phyloP scores from a whole-genome alignment of 2,113 vertebrate species.

The Nesogale talazaci region DNA sequence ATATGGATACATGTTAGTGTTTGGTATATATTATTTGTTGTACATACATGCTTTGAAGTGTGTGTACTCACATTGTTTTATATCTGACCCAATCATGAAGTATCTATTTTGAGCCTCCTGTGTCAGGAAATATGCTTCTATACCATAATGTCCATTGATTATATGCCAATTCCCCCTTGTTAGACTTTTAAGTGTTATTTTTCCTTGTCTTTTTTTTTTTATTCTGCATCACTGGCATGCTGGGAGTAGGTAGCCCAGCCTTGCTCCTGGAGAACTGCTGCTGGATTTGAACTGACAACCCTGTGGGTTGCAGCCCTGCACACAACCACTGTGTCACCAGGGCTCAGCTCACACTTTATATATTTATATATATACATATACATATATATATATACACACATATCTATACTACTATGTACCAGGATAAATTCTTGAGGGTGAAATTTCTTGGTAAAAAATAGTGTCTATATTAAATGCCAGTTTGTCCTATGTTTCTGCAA shows the following conservation, averaged over 20 bases:
- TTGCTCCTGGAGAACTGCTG: too few relatives aligned
- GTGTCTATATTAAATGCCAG: background rate
- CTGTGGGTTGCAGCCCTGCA: too few relatives aligned
- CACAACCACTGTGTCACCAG: too few relatives aligned
- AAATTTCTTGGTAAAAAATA: constrained; percentile 11
- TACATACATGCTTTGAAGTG: background rate
- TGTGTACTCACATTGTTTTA: background rate
- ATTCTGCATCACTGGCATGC: too few relatives aligned
- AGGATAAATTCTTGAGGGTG: background rate
- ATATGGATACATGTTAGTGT: background rate
- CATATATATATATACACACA: too few relatives aligned
- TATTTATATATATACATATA: too few relatives aligned
- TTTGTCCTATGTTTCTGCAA: background rate
- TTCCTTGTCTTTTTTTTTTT: too few relatives aligned
- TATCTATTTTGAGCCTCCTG: background rate
- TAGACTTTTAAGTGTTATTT: background rate
- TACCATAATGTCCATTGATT: background rate
- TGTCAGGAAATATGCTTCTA: background rate
- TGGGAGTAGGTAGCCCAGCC: too few relatives aligned
- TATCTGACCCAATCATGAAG: background rate
- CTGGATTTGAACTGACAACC: too few relatives aligned
- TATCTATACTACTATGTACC: background rate
- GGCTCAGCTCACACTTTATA: too few relatives aligned
- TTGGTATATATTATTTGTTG: background rate
- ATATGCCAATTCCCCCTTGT: background rate